Evolutionary conservation across 2,113 vertebrate species (phyloP).

Genomic region (Zingel zingel): DNA sequence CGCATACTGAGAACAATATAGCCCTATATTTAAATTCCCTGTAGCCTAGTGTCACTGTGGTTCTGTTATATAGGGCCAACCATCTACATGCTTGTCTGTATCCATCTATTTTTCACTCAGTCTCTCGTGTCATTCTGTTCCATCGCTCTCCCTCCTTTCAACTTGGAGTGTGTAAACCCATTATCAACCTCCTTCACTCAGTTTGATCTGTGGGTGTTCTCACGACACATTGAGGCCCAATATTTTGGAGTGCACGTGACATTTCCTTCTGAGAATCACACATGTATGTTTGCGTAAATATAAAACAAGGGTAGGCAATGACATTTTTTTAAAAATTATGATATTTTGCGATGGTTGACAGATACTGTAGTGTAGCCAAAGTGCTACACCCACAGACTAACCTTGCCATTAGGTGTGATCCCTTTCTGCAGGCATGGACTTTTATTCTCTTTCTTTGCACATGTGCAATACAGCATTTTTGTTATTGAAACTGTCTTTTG

Average conservation of each 20-base stretch:
- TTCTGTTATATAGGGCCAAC: background rate
- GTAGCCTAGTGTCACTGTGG: background rate
- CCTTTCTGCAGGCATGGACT: background rate
- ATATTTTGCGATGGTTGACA: no score
- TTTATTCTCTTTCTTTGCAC: background rate
- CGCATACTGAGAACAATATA: background rate
- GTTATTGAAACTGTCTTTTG: background rate
- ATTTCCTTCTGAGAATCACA: background rate
- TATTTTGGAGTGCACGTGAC: background rate
- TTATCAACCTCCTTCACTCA: conserved; percentile 1
- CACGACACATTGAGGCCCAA: background rate
- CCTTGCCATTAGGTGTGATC: background rate
- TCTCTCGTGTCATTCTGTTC: background rate
- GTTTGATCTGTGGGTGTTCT: conserved; percentile 45
- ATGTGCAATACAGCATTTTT: no score
- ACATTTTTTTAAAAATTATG: background rate
- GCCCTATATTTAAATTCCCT: background rate
- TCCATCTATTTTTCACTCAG: background rate
- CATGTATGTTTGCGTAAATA: background rate
- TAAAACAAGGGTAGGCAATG: background rate
- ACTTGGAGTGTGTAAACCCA: conserved; percentile 13
- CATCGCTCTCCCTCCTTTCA: conserved; percentile 9
- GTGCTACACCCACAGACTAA: background rate
- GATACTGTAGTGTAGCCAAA: no score
- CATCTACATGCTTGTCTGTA: background rate